Evolutionary conservation across 2,888 invertebrate genomes (phyloP).

Genomic region (Eucriotettix oculatus): DNA sequence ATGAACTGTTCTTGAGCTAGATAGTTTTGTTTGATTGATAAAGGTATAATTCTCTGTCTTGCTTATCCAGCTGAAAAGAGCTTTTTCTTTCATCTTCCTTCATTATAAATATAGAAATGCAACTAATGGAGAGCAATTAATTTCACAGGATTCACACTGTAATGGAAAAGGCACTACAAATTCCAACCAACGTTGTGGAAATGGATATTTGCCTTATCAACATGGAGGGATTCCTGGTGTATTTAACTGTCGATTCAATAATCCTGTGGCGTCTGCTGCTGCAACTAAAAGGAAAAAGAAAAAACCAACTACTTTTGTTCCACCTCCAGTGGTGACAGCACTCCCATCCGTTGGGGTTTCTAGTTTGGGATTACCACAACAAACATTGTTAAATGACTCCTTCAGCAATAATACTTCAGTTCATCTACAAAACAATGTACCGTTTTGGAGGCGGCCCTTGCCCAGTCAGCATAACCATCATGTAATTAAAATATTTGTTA

Average conservation of each 20-base stretch:
- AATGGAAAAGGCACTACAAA: slow-evolving; percentile 12
- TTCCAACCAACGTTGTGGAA: slow-evolving; percentile 14
- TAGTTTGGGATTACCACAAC: background rate
- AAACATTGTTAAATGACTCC: background rate
- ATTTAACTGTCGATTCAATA: slow-evolving; percentile 76
- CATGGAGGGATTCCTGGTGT: slow-evolving; percentile 52
- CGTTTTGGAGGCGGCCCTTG: slow-evolving; percentile 59
- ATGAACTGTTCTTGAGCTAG: too few species aligned
- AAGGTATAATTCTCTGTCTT: too few species aligned
- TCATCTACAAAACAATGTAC: slow-evolving; percentile 25
- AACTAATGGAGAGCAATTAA: too few species aligned
- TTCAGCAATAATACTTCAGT: background rate
- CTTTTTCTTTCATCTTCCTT: background rate
- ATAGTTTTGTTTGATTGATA: too few species aligned
- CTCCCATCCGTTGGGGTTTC: slow-evolving; percentile 5
- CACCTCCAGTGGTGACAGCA: slow-evolving; percentile 35
- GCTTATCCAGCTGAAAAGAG: too few species aligned
- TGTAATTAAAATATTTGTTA: slow-evolving; percentile 15
- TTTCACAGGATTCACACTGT: slow-evolving; percentile 4
- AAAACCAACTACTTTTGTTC: slow-evolving; percentile 76
- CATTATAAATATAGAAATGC: too few species aligned
- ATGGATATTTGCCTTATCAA: slow-evolving; percentile 12
- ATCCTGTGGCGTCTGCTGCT: slow-evolving; percentile 39
- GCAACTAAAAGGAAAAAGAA: slow-evolving; percentile 64
- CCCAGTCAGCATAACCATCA: slow-evolving; percentile 34